These are phyloP conservation scores for Balaeniceps rex DNA, from an alignment of 2,113 vertebrate genomes.

Conservation along the genomic window DNA sequence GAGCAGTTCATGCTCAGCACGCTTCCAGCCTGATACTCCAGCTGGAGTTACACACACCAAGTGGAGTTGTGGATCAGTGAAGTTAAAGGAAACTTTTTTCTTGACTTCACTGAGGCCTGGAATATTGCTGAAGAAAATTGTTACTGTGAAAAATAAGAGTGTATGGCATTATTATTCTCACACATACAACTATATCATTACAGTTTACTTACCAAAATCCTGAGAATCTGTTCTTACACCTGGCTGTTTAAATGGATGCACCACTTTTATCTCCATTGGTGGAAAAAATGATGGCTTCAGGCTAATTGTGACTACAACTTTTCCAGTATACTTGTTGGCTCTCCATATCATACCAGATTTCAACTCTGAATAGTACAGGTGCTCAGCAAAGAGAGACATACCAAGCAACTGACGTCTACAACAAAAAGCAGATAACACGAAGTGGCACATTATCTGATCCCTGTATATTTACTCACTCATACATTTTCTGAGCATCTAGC, in stretches of 20 bases:
- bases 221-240: neutral
- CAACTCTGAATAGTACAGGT: conserved; percentile 81
- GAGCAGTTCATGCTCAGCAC: fast-evolving
- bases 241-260: conserved; percentile 81
- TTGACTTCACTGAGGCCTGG: neutral
- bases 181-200: neutral
- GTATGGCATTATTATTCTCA: neutral
- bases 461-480: neutral
- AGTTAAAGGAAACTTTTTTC: neutral
- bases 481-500: neutral
- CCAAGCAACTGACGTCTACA: conserved; percentile 71
- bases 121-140: neutral
- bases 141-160: neutral
- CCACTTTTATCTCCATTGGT: conserved; percentile 76
- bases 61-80: neutral
- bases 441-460: neutral
- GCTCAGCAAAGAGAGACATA: conserved; percentile 80
- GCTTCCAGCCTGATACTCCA: neutral
- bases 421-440: neutral
- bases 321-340: conserved; percentile 83
- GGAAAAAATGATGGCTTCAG: conserved; percentile 62
- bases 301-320: conserved; percentile 72
- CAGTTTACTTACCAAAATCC: conserved; percentile 62
- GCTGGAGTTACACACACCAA: neutral
- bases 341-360: conserved; percentile 74